These are phyloP conservation scores for Catajapyx aquilonaris DNA, from an alignment of 1,140 invertebrate species.

Conservation along the genomic window DNA sequence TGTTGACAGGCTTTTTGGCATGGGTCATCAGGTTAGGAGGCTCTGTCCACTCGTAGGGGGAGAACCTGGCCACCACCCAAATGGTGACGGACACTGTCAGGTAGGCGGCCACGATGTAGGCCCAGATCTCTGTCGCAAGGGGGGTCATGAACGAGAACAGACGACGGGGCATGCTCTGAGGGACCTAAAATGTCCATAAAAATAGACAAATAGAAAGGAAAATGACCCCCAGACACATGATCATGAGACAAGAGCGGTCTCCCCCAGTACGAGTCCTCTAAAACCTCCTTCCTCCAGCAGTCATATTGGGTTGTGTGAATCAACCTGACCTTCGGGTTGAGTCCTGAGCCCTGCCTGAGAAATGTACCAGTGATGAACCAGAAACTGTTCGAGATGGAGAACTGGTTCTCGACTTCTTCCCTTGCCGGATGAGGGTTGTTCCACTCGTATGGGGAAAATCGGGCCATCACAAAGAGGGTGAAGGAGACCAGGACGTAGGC, in stretches of 20 bases:
- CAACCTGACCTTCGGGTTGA: slow-evolving; percentile 33
- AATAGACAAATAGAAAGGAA: no score
- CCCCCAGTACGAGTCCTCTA: no score
- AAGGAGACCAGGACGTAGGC: slow-evolving; percentile 33
- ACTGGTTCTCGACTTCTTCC: slow-evolving; percentile 26
- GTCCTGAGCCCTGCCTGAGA: slow-evolving; percentile 30
- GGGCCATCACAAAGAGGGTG: slow-evolving; percentile 33
- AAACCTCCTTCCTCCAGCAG: slow-evolving; percentile 15
- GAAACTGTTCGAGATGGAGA: slow-evolving; percentile 33
- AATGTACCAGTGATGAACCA: slow-evolving; percentile 42
- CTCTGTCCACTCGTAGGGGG: slow-evolving; percentile 31
- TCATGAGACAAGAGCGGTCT: no score
- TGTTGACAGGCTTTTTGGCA: slow-evolving; percentile 33
- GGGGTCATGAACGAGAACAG: slow-evolving; percentile 35
- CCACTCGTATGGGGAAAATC: slow-evolving; percentile 62
- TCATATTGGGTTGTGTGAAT: slow-evolving; percentile 17
- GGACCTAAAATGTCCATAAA: slow-evolving; percentile 22
- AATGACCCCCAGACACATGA: no score
- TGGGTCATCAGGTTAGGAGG: no score
- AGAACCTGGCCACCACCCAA: slow-evolving; percentile 33
- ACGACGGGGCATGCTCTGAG: slow-evolving; percentile 24
- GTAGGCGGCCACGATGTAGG: no score
- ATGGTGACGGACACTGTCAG: no score
- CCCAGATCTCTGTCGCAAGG: slow-evolving; percentile 32
- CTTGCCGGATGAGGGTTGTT: slow-evolving; percentile 43